These are phyloP conservation scores for Callaeas wilsoni DNA, from an alignment of 2,113 vertebrate genomes.

Conservation along the genomic window DNA sequence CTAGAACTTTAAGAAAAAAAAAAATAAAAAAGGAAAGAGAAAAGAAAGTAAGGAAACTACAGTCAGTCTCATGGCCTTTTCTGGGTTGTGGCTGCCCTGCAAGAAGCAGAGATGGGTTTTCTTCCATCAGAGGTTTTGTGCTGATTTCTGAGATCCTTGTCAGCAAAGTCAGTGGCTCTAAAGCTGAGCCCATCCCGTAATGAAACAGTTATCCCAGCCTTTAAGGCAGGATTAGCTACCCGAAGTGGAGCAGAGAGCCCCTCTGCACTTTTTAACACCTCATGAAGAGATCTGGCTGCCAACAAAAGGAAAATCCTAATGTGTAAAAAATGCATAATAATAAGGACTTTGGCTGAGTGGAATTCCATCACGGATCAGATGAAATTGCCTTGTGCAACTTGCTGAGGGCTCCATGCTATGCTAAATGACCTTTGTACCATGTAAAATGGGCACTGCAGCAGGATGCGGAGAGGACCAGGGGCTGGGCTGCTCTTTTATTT, in stretches of 20 bases:
- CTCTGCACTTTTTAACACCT: slow-evolving; percentile 63
- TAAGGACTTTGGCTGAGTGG: slow-evolving; percentile 60
- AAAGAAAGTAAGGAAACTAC: background rate
- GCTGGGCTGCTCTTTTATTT: slow-evolving; percentile 55
- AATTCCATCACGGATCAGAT: slow-evolving; percentile 67
- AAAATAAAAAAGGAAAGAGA: background rate
- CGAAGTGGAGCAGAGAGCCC: slow-evolving; percentile 49
- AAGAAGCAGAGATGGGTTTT: background rate
- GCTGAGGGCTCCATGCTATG: slow-evolving; percentile 53
- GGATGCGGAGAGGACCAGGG: background rate
- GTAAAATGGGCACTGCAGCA: slow-evolving; percentile 56
- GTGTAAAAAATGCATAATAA: slow-evolving; percentile 71
- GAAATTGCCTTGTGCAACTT: slow-evolving; percentile 58
- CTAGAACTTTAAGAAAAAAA: background rate
- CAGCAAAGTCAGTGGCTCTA: slow-evolving; percentile 23
- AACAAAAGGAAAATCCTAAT: slow-evolving; percentile 68
- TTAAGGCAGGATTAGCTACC: slow-evolving; percentile 65
- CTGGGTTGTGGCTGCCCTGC: background rate
- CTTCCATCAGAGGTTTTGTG: background rate
- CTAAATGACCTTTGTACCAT: slow-evolving; percentile 58
- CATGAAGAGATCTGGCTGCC: slow-evolving; percentile 56
- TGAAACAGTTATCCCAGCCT: slow-evolving; percentile 58
- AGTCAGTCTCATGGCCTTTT: background rate
- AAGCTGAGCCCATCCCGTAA: slow-evolving; percentile 12
- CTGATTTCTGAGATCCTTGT: slow-evolving; percentile 24